These are phyloP conservation scores for Andrena hattorfiana DNA, from an alignment of 2,888 invertebrate genomes.

Conservation along the genomic window DNA sequence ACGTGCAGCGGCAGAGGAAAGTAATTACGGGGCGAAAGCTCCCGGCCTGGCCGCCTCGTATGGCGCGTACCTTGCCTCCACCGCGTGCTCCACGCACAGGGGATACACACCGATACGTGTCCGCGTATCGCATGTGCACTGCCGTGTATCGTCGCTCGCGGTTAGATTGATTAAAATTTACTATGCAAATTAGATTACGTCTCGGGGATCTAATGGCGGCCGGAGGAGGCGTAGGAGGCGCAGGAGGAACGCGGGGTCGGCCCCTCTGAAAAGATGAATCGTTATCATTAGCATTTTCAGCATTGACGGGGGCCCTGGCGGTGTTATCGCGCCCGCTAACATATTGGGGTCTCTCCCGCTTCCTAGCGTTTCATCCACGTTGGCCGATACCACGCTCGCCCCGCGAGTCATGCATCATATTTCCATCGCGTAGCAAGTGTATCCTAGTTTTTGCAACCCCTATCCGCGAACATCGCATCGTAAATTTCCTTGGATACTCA, in stretches of 20 bases:
- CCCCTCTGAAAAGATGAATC: conserved; percentile 60
- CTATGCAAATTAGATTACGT: conserved; percentile 78
- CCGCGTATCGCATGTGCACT: neutral
- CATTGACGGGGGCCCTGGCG: conserved; percentile 34
- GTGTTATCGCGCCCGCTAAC: conserved; percentile 43
- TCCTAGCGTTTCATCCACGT: conserved; percentile 1
- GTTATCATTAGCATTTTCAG: conserved; percentile 62
- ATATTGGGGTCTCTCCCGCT: conserved; percentile 17
- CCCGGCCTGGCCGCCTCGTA: conserved; percentile 63
- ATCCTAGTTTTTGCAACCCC: conserved; percentile 4
- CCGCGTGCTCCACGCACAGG: conserved; percentile 24
- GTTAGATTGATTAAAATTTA: conserved; percentile 78
- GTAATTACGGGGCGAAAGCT: conserved; percentile 79
- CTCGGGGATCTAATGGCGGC: conserved; percentile 43
- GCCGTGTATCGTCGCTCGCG: conserved; percentile 65
- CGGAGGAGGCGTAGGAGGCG: conserved; percentile 32
- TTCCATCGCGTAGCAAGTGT: neutral
- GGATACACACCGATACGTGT: conserved; percentile 26
- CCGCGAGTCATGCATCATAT: neutral
- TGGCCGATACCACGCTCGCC: neutral
- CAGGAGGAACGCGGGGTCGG: conserved; percentile 21
- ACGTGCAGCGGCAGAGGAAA: conserved; percentile 80
- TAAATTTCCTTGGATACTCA: too few species aligned
- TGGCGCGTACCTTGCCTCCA: conserved; percentile 30
- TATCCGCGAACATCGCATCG: neutral